These are phyloP conservation scores for Sebastes hubbsi DNA, from an alignment of 2,797 vertebrate species.

Conservation along the genomic window DNA sequence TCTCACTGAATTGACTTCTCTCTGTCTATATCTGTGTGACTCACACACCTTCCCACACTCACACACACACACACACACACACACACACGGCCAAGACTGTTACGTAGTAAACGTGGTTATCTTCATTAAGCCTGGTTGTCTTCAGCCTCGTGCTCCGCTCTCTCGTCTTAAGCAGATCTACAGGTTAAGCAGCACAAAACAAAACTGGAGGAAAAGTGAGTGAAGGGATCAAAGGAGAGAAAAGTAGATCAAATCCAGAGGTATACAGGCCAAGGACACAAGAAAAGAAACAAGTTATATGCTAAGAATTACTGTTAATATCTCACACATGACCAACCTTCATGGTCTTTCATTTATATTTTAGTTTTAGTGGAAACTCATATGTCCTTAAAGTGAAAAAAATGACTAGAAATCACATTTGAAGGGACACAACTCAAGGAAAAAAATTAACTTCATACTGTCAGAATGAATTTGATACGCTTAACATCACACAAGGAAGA, in stretches of 20 bases:
- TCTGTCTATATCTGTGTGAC: not conserved
- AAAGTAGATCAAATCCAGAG: not conserved
- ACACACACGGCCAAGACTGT: slow-evolving; percentile 17
- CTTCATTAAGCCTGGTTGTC: slow-evolving; percentile 61
- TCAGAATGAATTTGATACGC: not conserved
- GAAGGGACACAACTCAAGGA: not conserved
- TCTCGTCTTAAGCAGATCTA: slow-evolving; percentile 67
- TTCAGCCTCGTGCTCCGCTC: slow-evolving; percentile 45
- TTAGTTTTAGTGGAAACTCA: not conserved
- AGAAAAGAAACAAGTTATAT: not conserved
- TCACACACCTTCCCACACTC: slow-evolving; percentile 17
- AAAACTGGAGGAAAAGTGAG: slow-evolving; percentile 49
- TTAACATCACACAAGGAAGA: not conserved
- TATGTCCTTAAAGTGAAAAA: not conserved
- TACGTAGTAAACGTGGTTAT: slow-evolving; percentile 61
- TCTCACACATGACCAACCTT: not conserved
- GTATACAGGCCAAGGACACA: not conserved
- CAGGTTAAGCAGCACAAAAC: slow-evolving; percentile 57
- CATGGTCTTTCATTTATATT: not conserved
- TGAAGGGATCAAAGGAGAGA: slow-evolving; percentile 24
- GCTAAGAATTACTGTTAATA: not conserved
- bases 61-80: slow-evolving; percentile 16
- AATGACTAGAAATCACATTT: not conserved
- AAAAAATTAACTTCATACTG: not conserved
- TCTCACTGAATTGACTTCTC: slow-evolving; percentile 33